phyloP scores from a whole-genome alignment of 2,888 invertebrate genomes.

The Hylaea fasciaria region DNA sequence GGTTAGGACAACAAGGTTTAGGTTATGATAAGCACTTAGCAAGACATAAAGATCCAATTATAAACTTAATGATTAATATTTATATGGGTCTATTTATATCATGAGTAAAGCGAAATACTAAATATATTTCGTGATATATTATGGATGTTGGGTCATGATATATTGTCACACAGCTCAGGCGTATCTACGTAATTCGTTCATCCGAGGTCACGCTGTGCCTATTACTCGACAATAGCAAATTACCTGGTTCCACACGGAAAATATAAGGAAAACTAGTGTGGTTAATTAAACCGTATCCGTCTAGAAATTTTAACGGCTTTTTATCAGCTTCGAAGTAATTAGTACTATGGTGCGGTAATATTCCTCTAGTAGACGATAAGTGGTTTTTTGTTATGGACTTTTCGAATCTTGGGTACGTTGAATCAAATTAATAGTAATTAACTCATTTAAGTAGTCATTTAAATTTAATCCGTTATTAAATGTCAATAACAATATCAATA shows the following conservation, averaged over 20 bases:
- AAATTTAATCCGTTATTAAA: no score
- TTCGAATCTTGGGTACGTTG: background rate
- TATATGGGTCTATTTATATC: no score
- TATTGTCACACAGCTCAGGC: background rate
- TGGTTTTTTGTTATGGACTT: constrained; percentile 20
- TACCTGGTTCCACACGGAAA: constrained; percentile 42
- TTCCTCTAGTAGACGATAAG: constrained; percentile 11
- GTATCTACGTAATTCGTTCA: constrained; percentile 6
- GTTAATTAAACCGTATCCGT: constrained; percentile 59
- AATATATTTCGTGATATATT: no score
- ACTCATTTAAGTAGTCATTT: no score
- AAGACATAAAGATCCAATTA: no score
- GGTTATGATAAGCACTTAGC: no score
- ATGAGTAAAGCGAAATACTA: no score
- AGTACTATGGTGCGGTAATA: constrained; percentile 35
- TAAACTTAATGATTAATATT: no score
- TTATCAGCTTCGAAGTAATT: constrained; percentile 50
- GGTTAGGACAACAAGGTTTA: no score
- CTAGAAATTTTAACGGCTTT: constrained; percentile 47
- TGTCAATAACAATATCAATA: no score
- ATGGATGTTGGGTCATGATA: no score
- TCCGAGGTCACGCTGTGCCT: constrained; percentile 2
- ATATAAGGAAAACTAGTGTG: constrained; percentile 38
- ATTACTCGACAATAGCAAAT: constrained; percentile 27
- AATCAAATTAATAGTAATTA: background rate